Conservation (phyloP, 2,888 invertebrate species). For the Lithophane leautieri region DNA sequence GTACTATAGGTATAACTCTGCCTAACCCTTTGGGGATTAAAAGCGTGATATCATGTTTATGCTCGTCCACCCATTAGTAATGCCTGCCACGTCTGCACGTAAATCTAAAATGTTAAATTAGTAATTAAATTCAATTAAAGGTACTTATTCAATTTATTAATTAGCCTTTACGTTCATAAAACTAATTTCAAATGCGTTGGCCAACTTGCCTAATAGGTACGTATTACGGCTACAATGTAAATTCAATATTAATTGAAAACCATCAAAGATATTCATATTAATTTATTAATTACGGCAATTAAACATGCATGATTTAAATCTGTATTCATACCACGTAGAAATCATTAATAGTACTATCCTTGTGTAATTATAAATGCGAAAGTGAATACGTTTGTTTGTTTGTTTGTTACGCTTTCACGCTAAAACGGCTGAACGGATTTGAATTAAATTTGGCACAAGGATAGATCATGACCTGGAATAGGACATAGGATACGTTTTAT, state of each 20-base stretch:
- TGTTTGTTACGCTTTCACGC: too few species aligned
- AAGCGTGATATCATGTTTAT: not conserved
- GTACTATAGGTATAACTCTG: not conserved
- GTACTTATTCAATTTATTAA: conserved; percentile 7
- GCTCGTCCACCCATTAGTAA: not conserved
- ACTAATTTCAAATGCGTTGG: conserved; percentile 7
- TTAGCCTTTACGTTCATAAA: not conserved
- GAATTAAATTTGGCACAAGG: too few species aligned
- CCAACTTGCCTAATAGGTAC: too few species aligned
- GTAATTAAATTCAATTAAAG: conserved; percentile 7
- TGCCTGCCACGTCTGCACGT: not conserved
- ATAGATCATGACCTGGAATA: too few species aligned
- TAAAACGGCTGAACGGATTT: too few species aligned
- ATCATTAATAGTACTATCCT: too few species aligned
- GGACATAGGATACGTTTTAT: too few species aligned
- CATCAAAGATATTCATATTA: not conserved
- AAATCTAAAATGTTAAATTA: conserved; percentile 23
- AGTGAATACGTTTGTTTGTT: too few species aligned
- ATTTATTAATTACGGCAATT: too few species aligned
- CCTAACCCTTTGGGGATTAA: rapidly evolving
- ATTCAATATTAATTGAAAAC: not conserved
- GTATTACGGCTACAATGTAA: not conserved
- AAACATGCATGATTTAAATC: too few species aligned
- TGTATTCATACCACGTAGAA: too few species aligned
- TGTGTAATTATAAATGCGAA: too few species aligned